A percentile compares a stretch with the other conserved stretches of the same genome.
Conservation (phyloP, 2,113 vertebrate genomes). For the Phainopepla nitens region DNA sequence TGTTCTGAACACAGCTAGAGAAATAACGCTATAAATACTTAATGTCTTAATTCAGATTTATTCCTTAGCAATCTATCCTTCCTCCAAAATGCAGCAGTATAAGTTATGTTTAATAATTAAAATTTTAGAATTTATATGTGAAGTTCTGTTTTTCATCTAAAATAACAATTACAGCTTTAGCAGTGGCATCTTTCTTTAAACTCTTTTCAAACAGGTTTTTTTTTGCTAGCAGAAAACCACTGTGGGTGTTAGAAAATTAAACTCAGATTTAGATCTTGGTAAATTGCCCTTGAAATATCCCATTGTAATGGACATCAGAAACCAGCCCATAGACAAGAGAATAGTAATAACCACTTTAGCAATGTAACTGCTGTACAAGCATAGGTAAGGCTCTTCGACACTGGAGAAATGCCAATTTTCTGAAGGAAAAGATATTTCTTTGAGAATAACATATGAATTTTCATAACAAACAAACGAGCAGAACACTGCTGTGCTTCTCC, state of each 20-base stretch:
- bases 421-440: neutral
- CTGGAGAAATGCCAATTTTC: neutral
- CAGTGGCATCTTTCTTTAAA: neutral
- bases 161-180: neutral
- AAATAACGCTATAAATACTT: slow-evolving; percentile 9
- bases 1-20: neutral
- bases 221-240: neutral
- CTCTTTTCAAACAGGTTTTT: neutral
- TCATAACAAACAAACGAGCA: neutral
- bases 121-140: neutral
- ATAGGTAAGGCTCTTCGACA: neutral
- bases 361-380: neutral
- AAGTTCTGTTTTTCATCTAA: neutral
- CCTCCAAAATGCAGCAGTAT: neutral
- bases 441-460: neutral
- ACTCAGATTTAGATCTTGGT: neutral
- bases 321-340: neutral
- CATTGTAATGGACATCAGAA: neutral
- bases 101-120: slow-evolving; percentile 32
- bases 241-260: neutral
- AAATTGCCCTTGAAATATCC: neutral
- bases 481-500: neutral
- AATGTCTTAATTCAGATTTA: slow-evolving; percentile 7
- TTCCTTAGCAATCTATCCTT: neutral
- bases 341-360: neutral